phyloP scores from a whole-genome alignment of 2,797 vertebrate species.

The Catharus ustulatus region DNA sequence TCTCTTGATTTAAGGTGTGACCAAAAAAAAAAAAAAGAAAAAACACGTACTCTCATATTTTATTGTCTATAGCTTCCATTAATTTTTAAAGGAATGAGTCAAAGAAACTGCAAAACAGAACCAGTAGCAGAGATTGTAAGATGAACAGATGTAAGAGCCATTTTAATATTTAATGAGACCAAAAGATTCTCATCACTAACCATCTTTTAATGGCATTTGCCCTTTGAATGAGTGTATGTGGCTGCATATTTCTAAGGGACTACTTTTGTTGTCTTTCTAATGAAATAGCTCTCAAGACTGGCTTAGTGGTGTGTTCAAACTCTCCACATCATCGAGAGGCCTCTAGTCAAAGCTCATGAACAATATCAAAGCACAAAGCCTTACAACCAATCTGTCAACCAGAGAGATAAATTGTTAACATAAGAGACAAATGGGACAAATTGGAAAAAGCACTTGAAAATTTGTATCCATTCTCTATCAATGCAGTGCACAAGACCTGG shows the following conservation, averaged over 20 bases:
- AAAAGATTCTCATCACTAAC: slow-evolving; percentile 77
- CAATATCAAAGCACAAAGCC: neutral
- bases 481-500: neutral
- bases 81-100: slow-evolving; percentile 66
- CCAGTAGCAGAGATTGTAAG: neutral
- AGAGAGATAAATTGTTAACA: neutral
- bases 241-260: slow-evolving; percentile 47
- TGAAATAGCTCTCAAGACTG: slow-evolving; percentile 42
- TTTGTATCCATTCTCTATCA: neutral
- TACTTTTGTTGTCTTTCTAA: slow-evolving; percentile 61
- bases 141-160: slow-evolving; percentile 66
- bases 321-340: neutral
- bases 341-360: neutral
- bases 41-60: slow-evolving; percentile 26
- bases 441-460: neutral
- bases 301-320: neutral
- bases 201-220: slow-evolving; percentile 67
- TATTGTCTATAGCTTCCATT: slow-evolving; percentile 60
- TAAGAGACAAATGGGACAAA: neutral
- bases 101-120: slow-evolving; percentile 62
- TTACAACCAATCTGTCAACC: neutral
- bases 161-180: slow-evolving; percentile 82
- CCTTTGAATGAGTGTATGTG: slow-evolving; percentile 37
- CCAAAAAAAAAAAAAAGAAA: slow-evolving; percentile 9
- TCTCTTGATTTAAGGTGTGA: neutral